Base-by-base conservation (phyloP, 1,140 invertebrate species). In the Steinernema feltiae region DNA sequence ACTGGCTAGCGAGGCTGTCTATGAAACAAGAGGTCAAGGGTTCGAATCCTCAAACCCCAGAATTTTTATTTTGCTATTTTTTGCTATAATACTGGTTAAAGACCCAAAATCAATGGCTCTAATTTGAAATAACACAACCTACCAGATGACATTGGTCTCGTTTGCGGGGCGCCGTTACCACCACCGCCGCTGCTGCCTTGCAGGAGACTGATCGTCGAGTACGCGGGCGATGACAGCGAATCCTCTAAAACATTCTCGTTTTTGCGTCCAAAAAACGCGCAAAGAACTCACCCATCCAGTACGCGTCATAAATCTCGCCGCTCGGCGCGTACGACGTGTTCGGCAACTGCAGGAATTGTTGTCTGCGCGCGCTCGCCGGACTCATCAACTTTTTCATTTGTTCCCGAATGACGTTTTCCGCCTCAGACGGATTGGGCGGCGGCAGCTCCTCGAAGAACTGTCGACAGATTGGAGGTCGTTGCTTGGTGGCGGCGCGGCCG, bases 381-480 rank as follows among this genome's bases (percentile, higher is more conserved):
- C 53, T 63, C 69, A 74, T 48, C 46, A 74, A 69, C 48, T 74
- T 48, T 27, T 41, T 72, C 73, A 74, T 74, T 21, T 74, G 73
- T 30, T 74, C 73, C n/a, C 69, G 73, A 27, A 74, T 74, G 21
- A 29, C 69, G 21, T n/a, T 29, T 41, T 74, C 73, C 27, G 73
- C 73, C 32, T 74, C 73, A 17, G 2, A 2, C 1, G 73, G 63
- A 21, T 72, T 48, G 1, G 73, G 73, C 32, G 73, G 73, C 27
- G 48, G 27, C 48, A 31, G 48, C 73, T 63, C 53, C 53, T 7
- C 35, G 35, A 63, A 63, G 24, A 63, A 63, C 53, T 63, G 53
- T 63, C 53, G 53, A 63, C 53, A 63, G 24, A 27, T 12, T 27
- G 53, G 53, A 7, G 41, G 41, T n/a, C 53, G 53, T 21, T 63